Percentiles rank a stretch among this genome's conserved stretches.
phyloP scores from a whole-genome alignment of 2,113 vertebrate species.

The Bubalus kerabau region DNA sequence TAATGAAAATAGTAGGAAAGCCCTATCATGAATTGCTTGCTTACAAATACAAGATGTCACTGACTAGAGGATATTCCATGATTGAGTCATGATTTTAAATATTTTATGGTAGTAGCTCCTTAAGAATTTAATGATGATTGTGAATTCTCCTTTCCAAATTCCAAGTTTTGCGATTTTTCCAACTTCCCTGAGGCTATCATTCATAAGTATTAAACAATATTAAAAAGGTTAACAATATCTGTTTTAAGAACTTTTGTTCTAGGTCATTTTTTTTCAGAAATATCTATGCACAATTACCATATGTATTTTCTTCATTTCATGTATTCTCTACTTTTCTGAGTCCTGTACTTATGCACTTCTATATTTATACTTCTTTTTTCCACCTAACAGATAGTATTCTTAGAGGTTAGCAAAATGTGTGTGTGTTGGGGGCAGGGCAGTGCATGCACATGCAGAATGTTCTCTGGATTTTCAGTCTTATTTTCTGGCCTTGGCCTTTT shows the following conservation, averaged over 20 bases:
- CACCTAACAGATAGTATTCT: not conserved
- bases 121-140: not conserved
- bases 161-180: not conserved
- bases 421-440: not conserved
- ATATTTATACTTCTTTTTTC: not conserved
- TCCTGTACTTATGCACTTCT: not conserved
- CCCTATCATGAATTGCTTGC: not conserved
- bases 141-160: not conserved
- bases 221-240: not conserved
- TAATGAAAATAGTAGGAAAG: not conserved
- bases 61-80: not conserved
- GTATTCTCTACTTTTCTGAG: not conserved
- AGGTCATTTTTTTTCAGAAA: not conserved
- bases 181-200: not conserved
- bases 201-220: not conserved
- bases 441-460: not conserved
- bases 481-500: not conserved
- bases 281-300: not conserved
- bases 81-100: not conserved
- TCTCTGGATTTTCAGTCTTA: not conserved
- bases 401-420: not conserved
- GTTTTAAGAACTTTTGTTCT: not conserved
- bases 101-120: not conserved
- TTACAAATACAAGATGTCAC: not conserved
- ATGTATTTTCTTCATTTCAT: not conserved